phyloP scores from a whole-genome alignment of 1,140 invertebrate species.

The Hormaphis cornu region DNA sequence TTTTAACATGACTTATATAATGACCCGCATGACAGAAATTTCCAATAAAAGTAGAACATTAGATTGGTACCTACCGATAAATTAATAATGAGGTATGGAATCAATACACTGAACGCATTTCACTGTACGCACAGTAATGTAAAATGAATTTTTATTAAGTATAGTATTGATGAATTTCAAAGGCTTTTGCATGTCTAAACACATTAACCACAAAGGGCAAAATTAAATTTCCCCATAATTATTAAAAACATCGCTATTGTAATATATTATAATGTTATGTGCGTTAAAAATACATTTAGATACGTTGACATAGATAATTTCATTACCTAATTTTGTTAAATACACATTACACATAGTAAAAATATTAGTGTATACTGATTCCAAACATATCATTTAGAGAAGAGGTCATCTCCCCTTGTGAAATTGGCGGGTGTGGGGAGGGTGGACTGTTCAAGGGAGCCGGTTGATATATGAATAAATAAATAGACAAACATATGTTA shows the following conservation, averaged over 20 bases:
- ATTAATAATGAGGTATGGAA: conserved; percentile 13
- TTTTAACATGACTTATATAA: too few relatives aligned
- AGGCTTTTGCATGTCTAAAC: not conserved
- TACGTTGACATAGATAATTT: too few relatives aligned
- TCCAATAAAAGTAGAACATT: not conserved
- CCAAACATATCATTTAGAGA: too few relatives aligned
- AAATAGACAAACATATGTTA: too few relatives aligned
- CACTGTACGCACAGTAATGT: not conserved
- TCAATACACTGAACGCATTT: conserved; percentile 6
- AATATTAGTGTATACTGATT: too few relatives aligned
- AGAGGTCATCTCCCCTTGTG: too few relatives aligned
- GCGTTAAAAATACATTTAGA: too few relatives aligned
- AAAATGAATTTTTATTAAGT: conserved; percentile 10
- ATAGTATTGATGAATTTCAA: not conserved
- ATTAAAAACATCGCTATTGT: not conserved
- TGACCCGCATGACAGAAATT: not conserved
- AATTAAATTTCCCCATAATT: not conserved
- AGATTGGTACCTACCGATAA: not conserved
- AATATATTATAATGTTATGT: not conserved
- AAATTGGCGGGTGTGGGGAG: too few relatives aligned
- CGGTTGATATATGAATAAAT: too few relatives aligned
- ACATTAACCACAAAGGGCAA: not conserved
- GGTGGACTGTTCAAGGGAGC: too few relatives aligned
- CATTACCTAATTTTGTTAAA: too few relatives aligned
- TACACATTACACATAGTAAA: too few relatives aligned